Evolutionary conservation across 2,888 invertebrate species (phyloP).

Genomic region (Anaspis maculata): DNA sequence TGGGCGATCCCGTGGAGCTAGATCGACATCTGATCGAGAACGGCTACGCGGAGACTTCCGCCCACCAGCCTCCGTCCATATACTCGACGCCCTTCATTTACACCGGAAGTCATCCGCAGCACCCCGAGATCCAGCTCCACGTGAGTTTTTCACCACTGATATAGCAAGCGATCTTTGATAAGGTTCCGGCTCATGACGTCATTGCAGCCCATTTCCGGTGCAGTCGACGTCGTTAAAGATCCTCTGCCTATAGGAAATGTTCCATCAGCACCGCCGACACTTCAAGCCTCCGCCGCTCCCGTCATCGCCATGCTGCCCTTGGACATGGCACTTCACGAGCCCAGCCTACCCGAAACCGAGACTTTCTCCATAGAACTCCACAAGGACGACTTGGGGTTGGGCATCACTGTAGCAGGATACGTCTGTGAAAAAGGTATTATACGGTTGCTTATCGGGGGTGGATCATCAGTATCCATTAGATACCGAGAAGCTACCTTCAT

Average conservation of each 20-base stretch:
- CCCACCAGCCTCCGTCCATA: slow-evolving; percentile 35
- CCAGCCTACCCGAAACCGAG: slow-evolving; percentile 80
- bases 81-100: slow-evolving; percentile 41
- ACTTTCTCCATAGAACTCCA: slow-evolving; percentile 80
- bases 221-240: slow-evolving; percentile 58
- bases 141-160: slow-evolving; percentile 35
- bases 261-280: slow-evolving; percentile 14
- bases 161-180: neutral
- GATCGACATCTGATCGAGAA: slow-evolving; percentile 63
- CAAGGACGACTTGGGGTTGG: slow-evolving; percentile 88
- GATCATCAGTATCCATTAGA: no score
- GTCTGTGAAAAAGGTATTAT: slow-evolving; percentile 91
- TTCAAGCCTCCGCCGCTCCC: slow-evolving; percentile 27
- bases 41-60: slow-evolving; percentile 48
- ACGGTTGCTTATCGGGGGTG: no score
- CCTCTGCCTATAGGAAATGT: slow-evolving; percentile 45
- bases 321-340: slow-evolving; percentile 51
- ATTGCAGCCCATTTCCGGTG: slow-evolving; percentile 55
- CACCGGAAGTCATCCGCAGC: slow-evolving; percentile 40
- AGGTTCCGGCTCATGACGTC: no score
- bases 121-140: slow-evolving; percentile 45
- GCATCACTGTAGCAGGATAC: slow-evolving; percentile 95
- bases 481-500: no score
- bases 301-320: slow-evolving; percentile 38
- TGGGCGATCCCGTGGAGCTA: slow-evolving; percentile 77